phyloP scores from a whole-genome alignment of 2,797 vertebrate species.

The Salarias fasciatus region DNA sequence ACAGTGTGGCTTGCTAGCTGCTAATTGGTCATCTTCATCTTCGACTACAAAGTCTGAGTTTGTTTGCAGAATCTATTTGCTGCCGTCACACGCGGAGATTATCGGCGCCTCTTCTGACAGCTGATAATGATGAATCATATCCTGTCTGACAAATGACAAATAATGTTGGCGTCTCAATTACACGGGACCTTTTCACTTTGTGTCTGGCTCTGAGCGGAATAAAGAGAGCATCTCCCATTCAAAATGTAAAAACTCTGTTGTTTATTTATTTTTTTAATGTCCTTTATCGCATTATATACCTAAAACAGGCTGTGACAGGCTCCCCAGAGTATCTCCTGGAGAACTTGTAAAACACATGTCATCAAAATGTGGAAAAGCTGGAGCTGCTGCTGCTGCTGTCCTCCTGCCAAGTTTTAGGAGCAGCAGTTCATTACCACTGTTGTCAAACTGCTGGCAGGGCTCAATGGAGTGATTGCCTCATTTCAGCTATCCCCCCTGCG shows the following conservation, averaged over 20 bases:
- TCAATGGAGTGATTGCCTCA: constrained; percentile 75
- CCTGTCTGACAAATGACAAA: constrained; percentile 14
- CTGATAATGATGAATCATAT: constrained; percentile 21
- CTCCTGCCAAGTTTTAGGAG: constrained; percentile 50
- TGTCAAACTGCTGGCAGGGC: constrained; percentile 63
- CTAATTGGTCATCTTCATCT: no score
- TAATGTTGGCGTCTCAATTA: neutral
- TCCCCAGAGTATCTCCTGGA: neutral
- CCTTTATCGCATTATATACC: neutral
- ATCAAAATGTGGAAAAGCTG: constrained; percentile 26
- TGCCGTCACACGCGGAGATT: constrained; percentile 20
- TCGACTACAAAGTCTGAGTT: neutral
- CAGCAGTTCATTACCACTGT: constrained; percentile 56
- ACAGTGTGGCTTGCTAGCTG: no score
- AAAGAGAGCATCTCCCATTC: neutral
- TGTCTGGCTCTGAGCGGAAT: neutral
- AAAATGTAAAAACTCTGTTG: neutral
- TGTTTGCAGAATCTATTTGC: constrained; percentile 17
- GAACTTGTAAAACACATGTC: constrained; percentile 13
- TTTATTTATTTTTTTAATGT: neutral
- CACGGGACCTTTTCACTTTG: neutral
- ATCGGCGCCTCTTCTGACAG: constrained; percentile 17
- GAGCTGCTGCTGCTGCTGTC: constrained; percentile 7
- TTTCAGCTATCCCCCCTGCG: constrained; percentile 70
- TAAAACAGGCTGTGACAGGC: neutral